Base-by-base conservation (phyloP, 2,888 invertebrate genomes). In the Carcina quercana region DNA sequence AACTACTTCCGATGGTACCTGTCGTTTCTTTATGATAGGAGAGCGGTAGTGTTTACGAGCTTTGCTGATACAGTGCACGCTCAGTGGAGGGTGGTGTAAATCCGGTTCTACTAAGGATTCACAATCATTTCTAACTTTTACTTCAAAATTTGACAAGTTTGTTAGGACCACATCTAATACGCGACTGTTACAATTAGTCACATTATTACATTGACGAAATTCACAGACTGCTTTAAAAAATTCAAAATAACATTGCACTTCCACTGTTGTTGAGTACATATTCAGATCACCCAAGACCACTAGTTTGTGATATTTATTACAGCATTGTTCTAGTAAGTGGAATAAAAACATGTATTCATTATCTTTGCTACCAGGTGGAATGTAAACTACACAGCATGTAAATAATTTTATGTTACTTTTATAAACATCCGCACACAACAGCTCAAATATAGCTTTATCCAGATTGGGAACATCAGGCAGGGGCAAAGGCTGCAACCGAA, bases 211-310 rank as follows among this genome's bases (percentile, higher is more conserved):
- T 29, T 48, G 44, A 29, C 28, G 15, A 28, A 43, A 37, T 38
- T 32, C 42, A 32, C 46, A 43, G 25, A 24, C 43, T 3, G 38
- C 25, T 13, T 39, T n/a, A 31, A 44, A 45, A 35, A 37, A 46
- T 32, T 40, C 34, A 35, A 29, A 43, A 31, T 42, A 40, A 33
- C 34, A 20, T 11, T n/a, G 10, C 6, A 40, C 24, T 25, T 30
- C 22, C 12, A 10, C 11, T 15, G 14, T 7, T 13, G 33, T 15
- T 4, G 40, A 39, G 22, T 33, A 33, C 29, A 42, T 13, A 34
- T 45, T 42, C 29, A 37, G 35, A 30, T 42, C 39, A 6, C 42
- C 39, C 12, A 39, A 7, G 8, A 42, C n/a, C 11, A 42, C 11
- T 14, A 39, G 5, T 25, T 30, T 15, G 15, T 25, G 22, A 28